Evolutionary conservation across 2,797 vertebrate species (phyloP).

Genomic region (Acrocephalus scirpaceus): DNA sequence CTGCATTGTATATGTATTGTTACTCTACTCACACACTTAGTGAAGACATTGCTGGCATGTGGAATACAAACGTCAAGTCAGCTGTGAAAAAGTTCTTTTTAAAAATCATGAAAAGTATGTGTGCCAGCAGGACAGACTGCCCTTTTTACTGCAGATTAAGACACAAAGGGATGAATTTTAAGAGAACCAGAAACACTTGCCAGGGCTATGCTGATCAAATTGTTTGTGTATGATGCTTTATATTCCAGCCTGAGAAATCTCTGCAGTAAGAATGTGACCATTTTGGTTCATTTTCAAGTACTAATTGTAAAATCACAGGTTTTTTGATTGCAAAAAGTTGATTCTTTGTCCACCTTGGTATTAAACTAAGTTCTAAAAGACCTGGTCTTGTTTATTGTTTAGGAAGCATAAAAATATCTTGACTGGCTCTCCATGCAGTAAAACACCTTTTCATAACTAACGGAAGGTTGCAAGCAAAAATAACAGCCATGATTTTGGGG

Average conservation of each 20-base stretch:
- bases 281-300: conserved; percentile 48
- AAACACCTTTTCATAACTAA: background rate
- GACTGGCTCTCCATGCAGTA: background rate
- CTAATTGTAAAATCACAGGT: conserved; percentile 25
- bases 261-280: conserved; percentile 2
- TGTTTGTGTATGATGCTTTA: conserved; percentile 34
- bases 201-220: conserved; percentile 25
- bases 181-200: background rate
- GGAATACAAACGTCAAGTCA: conserved; percentile 52
- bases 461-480: background rate
- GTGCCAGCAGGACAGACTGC: conserved; percentile 52
- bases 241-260: conserved; percentile 45
- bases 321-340: conserved; percentile 54
- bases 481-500: background rate
- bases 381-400: background rate
- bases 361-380: conserved; percentile 39
- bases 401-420: background rate
- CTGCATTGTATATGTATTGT: conserved; percentile 55
- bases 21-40: conserved; percentile 59
- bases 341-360: conserved; percentile 50
- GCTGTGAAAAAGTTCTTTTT: conserved; percentile 63
- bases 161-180: conserved; percentile 48
- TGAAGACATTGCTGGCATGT: conserved; percentile 58
- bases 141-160: conserved; percentile 50
- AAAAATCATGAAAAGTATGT: conserved; percentile 34